Evolutionary conservation across 2,113 vertebrate genomes (phyloP), one percentile per base, ranked within the genome.

Genomic region (Tringa solitaria): DNA sequence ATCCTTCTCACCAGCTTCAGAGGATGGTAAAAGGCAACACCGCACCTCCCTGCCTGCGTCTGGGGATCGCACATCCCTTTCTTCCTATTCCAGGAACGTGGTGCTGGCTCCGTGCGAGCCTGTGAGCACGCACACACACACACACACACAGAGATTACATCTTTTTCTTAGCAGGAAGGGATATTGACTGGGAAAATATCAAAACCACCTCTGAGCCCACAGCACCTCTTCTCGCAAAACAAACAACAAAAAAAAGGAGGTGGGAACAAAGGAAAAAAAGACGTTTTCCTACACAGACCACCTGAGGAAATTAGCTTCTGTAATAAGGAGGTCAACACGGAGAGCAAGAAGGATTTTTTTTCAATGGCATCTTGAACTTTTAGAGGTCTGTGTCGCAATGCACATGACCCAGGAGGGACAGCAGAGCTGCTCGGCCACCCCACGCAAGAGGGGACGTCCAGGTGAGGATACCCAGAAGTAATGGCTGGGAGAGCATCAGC

Each of bases 111-210:
- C 53, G 79, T 13, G 57, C 3, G 11, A 80, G 82, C 67, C 68
- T 39, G 50, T 14, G 72, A 73, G 77, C 11, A 11, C 48, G 30
- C 24, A 6, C n/a, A 28, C 73, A 48, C 18, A 45, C 19, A 46
- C 37, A 81, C n/a, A 24, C 13, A 27, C 37, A 81, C n/a, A 24
- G 12, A 27, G 60, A 90, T 70, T 61, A 48, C 76, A 95, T 95
- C 95, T 95, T 96, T 89, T 88, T 95, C 93, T 74, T 93, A 88
- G 90, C 94, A 91, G 96, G 95, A 82, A 97, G 89, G 89, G 93
- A 96, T 96, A 91, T 91, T 96, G 97, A 96, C 96, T 97, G 64
- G 90, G 86, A 97, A 97, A 95, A 97, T 90, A 97, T 93, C 94
- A 96, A 98, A 97, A 97, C 32, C 1, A 5, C 64, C 90, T 91